Evolutionary conservation across 2,113 vertebrate genomes (phyloP), one percentile per base, ranked within the genome.

Genomic region (Lipophrys pholis): DNA sequence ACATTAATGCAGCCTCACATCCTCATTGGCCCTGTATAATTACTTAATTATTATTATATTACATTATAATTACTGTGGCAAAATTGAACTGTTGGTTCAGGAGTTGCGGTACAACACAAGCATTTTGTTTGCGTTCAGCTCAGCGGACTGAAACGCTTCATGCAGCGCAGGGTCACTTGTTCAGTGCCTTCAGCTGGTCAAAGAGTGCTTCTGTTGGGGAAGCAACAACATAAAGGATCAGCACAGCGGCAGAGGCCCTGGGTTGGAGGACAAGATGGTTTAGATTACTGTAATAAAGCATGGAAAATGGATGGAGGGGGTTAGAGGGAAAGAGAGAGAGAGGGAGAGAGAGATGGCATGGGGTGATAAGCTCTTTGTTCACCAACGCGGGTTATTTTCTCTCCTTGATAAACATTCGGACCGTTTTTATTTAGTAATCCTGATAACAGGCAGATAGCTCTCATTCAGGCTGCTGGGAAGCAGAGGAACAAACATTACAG

Each of bases 201-300:
- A 57, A 21, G 64, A 21, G 64, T 35, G 64, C 48, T 52, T 68
- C 68, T 58, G 57, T 17, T 1, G 11, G 77, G 63, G 43, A 78
- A 81, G 45, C 56, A 61, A n/a, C 57, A 61, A 55, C 66, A 73
- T 39, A n/a, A 52, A 30, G 42, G 69, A 73, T 68, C 71, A 52
- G 60, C 60, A 76, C 59, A 59, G 58, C 21, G 53, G 68, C 69
- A 2, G 36, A n/a, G 62, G 59, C 41, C 69, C 15, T 41, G 39
- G 36, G 48, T 62, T 46, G 65, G 80, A 78, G 62, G 78, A 62
- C 73, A 40, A 86, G 88, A 92, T 89, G 83, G 84, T 76, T 71
- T 41, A 75, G 90, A 90, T 92, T 90, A 90, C 77, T 77, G 70
- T 86, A 85, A 90, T 88, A 88, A 87, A 83, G 76, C 83, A 77